Evolutionary conservation across 2,113 vertebrate species (phyloP).

Genomic region (Halichoeres trimaculatus): DNA sequence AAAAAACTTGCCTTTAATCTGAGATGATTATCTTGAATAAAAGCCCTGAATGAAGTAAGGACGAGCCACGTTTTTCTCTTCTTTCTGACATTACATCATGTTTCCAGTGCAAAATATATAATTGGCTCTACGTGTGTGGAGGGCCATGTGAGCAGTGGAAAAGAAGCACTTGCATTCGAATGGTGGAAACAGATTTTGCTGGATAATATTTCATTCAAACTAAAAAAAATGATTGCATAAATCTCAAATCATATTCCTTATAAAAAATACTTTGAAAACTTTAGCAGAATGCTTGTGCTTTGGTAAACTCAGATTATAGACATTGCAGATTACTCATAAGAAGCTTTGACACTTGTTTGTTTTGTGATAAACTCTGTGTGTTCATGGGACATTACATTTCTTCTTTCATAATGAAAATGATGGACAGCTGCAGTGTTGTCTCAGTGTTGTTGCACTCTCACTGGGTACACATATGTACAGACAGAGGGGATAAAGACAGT

Average conservation of each 20-base stretch:
- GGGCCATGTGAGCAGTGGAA: conserved; percentile 6
- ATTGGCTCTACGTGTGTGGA: not conserved
- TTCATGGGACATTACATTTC: not conserved
- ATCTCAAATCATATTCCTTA: too few species aligned
- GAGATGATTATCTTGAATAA: not conserved
- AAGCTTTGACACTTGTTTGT: too few species aligned
- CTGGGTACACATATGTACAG: conserved; percentile 33
- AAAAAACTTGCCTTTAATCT: not conserved
- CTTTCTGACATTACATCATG: not conserved
- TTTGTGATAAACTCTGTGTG: too few species aligned
- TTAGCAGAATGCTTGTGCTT: not conserved
- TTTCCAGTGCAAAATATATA: conserved; percentile 18
- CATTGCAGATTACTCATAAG: too few species aligned
- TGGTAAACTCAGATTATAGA: conserved; percentile 16
- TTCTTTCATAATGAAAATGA: conserved; percentile 4
- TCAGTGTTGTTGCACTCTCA: conserved; percentile 15
- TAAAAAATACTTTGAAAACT: too few species aligned
- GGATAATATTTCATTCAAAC: not conserved
- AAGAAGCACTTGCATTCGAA: conserved; percentile 3
- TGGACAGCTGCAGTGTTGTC: conserved; percentile 18
- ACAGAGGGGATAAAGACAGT: conserved; percentile 48
- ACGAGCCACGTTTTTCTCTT: not conserved
- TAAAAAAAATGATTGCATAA: not conserved
- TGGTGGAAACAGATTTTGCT: conserved; percentile 13
- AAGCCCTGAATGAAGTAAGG: not conserved